Base-by-base conservation (phyloP, 2,797 vertebrate species). In the Garrulus glandarius region DNA sequence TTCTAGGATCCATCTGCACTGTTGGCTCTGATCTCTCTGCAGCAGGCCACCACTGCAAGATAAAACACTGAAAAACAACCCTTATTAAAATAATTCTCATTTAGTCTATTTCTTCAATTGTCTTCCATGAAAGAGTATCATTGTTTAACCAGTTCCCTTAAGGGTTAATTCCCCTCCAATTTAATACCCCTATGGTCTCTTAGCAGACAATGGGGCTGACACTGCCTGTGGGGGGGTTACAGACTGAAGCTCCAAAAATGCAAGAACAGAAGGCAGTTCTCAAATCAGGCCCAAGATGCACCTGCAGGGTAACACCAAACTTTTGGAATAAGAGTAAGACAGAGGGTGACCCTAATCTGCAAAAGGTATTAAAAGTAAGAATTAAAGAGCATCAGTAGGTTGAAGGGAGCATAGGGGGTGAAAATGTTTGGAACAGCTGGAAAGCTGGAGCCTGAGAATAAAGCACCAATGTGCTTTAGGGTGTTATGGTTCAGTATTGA, bases 111-210 rank as follows among this genome's bases (percentile, higher is more conserved):
- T 57, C 84, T 91, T 85, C 30, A 29, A 1, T 70, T 95, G 84
- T 89, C 59, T 95, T 96, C 79, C 72, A 65, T 94, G 78, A 92
- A 95, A 93, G 74, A 77, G 17, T 74, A 91, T 78, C 26, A 30
- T 61, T 89, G 82, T 92, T 93, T 95, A 84, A 67, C 47, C 43
- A 61, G 49, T 87, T 92, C 20, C 20, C 37, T n/a, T 46, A 50
- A 32, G 17, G 29, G 37, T 72, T 89, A 64, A 87, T 65, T 56
- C 23, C 14, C 5, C 32, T 87, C 16, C 1, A 3, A 2, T 79
- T 88, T 86, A 75, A 49, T 70, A 71, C 7, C 13, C 3, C 0
- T 76, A 18, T 0, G 1, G 29, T 78, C 26, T 53, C 8, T 47
- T 81, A 89, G 36, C 36, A 43, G 3, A 3, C 23, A 70, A 63